Percentiles rank a stretch among this genome's conserved stretches.
These are phyloP conservation scores for Mobula birostris DNA, from an alignment of 2,113 vertebrate species.

Conservation along the genomic window DNA sequence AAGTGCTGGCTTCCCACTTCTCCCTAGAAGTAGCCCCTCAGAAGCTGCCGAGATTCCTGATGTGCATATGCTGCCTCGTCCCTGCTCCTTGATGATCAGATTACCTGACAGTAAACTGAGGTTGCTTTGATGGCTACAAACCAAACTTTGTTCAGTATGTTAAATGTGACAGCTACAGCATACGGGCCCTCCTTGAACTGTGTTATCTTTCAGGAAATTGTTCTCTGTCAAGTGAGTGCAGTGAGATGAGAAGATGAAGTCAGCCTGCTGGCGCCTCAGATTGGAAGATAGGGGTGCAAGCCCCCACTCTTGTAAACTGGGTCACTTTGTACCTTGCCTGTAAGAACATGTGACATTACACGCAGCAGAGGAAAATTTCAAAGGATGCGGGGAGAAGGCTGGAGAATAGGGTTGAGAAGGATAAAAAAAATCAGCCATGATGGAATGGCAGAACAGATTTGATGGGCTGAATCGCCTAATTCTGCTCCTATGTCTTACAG, in stretches of 20 bases:
- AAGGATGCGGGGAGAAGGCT: too few species aligned
- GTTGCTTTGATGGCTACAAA: neutral
- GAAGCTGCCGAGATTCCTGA: neutral
- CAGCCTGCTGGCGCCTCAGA: neutral
- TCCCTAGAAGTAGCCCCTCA: neutral
- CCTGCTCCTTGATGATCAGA: neutral
- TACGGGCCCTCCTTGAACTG: neutral
- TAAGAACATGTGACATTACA: neutral
- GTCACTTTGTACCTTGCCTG: neutral
- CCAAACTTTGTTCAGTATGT: neutral
- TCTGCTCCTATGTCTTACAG: too few species aligned
- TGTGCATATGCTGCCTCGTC: neutral
- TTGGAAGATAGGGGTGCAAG: neutral
- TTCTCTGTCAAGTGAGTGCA: neutral
- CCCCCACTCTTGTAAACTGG: neutral
- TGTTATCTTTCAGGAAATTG: neutral
- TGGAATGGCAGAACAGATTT: too few species aligned
- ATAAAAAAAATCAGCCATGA: too few species aligned
- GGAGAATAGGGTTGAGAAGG: too few species aligned
- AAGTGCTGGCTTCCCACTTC: neutral
- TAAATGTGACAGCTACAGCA: neutral
- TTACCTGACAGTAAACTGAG: neutral
- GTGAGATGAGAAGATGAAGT: neutral
- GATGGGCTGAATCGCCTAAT: too few species aligned
- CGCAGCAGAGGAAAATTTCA: too few species aligned